A percentile compares a stretch with the other conserved stretches of the same genome.
Evolutionary conservation across 2,113 vertebrate genomes (phyloP).

Genomic region (Corynorhinus townsendii): DNA sequence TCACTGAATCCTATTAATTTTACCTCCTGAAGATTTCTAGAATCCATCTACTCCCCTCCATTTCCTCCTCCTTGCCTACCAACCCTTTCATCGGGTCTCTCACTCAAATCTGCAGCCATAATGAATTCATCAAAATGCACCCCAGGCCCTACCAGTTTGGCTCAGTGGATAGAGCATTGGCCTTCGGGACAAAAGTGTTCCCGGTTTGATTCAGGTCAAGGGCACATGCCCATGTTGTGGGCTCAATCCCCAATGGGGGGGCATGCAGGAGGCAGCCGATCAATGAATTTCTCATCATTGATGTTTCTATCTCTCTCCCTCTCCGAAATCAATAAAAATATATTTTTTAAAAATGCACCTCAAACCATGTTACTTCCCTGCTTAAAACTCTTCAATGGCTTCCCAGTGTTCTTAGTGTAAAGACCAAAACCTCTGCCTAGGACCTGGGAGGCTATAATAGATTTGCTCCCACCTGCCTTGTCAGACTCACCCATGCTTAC

Average conservation of each 20-base stretch:
- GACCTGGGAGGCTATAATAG: background rate
- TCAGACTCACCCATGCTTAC: background rate
- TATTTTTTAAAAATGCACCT: background rate
- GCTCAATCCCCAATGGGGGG: background rate
- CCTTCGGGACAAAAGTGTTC: background rate
- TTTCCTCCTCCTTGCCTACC: background rate
- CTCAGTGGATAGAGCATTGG: background rate
- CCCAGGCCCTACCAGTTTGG: background rate
- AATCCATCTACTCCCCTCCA: conserved; percentile 2
- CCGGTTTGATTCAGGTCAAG: background rate
- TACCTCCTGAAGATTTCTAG: background rate
- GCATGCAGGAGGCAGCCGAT: too few species aligned
- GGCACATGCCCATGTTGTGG: background rate
- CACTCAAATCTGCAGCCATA: background rate
- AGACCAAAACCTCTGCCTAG: background rate
- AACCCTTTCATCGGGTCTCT: background rate
- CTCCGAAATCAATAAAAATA: too few species aligned
- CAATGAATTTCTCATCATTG: background rate
- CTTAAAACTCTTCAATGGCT: background rate
- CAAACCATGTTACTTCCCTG: background rate
- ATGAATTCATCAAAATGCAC: background rate
- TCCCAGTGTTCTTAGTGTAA: background rate
- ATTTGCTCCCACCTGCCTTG: background rate
- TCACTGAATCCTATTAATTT: background rate
- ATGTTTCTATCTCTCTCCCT: background rate